Evolutionary conservation across 1,140 invertebrate species (phyloP).

Genomic region (Venustaconcha ellipsiformis): DNA sequence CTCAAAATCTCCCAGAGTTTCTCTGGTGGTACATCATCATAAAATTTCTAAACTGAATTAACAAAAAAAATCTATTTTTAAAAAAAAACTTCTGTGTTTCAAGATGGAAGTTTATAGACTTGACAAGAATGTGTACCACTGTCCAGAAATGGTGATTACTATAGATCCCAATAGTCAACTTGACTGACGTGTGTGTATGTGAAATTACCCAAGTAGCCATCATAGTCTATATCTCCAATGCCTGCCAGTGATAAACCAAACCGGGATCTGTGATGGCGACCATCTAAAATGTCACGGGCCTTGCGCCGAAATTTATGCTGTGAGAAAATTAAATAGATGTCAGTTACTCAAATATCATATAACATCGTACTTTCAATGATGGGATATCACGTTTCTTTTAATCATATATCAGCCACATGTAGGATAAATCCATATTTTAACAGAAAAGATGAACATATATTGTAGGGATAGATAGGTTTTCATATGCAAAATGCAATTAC

Average conservation of each 20-base stretch:
- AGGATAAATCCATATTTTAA: not conserved
- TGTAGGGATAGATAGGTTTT: not conserved
- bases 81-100: too few species aligned
- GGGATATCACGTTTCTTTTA: not conserved
- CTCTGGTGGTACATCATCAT: too few species aligned
- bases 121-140: too few species aligned
- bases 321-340: slow-evolving; percentile 7
- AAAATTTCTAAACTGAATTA: too few species aligned
- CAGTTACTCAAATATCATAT: not conserved
- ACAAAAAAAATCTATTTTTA: too few species aligned
- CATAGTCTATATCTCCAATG: slow-evolving; percentile 93
- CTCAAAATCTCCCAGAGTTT: too few species aligned
- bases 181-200: not conserved
- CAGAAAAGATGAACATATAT: not conserved
- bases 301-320: slow-evolving; percentile 48
- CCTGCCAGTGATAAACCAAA: slow-evolving; percentile 90
- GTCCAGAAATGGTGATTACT: too few species aligned
- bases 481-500: not conserved
- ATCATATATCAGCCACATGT: not conserved
- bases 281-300: slow-evolving; percentile 52
- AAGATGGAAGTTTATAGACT: too few species aligned
- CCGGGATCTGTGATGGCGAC: slow-evolving; percentile 67
- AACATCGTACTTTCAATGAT: not conserved
- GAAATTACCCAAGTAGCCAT: slow-evolving; percentile 76
- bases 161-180: not conserved